Conservation (phyloP, 2,888 invertebrate species). For the Diabrotica balteata region DNA sequence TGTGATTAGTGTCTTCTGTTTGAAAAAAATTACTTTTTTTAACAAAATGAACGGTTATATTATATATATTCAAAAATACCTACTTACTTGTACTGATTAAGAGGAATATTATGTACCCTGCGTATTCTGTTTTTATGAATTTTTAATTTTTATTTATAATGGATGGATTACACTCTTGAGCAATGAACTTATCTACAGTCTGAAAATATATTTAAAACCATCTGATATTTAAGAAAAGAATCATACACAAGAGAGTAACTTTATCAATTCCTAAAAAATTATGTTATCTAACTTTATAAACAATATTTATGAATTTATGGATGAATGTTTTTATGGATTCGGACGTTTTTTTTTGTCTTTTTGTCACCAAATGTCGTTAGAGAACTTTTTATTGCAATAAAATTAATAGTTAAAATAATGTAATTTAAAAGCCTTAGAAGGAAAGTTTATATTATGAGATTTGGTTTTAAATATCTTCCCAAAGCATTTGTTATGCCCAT, state of each 20-base stretch:
- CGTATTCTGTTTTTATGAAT: conserved; percentile 52
- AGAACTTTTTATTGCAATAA: too few relatives aligned
- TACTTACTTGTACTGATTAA: conserved; percentile 52
- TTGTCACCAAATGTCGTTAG: too few relatives aligned
- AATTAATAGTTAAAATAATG: too few relatives aligned
- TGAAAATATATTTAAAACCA: conserved; percentile 37
- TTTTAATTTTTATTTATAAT: conserved; percentile 47
- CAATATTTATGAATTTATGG: too few relatives aligned
- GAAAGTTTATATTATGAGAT: neutral
- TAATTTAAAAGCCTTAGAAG: too few relatives aligned
- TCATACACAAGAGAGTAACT: neutral
- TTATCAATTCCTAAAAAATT: neutral
- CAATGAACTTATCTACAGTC: conserved; percentile 50
- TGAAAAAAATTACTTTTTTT: conserved; percentile 11
- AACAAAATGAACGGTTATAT: conserved; percentile 37
- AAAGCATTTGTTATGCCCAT: conserved; percentile 34
- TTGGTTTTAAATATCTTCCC: conserved; percentile 33
- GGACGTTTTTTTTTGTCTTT: too few relatives aligned
- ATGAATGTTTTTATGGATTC: too few relatives aligned
- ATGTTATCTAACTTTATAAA: too few relatives aligned
- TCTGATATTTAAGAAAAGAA: conserved; percentile 3
- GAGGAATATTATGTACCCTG: conserved; percentile 57
- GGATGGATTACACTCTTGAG: conserved; percentile 62
- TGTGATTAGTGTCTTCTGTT: conserved; percentile 35
- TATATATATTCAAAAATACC: conserved; percentile 39